Base-by-base conservation (phyloP, 1,140 invertebrate genomes). In the Leptinotarsa lineolata region DNA sequence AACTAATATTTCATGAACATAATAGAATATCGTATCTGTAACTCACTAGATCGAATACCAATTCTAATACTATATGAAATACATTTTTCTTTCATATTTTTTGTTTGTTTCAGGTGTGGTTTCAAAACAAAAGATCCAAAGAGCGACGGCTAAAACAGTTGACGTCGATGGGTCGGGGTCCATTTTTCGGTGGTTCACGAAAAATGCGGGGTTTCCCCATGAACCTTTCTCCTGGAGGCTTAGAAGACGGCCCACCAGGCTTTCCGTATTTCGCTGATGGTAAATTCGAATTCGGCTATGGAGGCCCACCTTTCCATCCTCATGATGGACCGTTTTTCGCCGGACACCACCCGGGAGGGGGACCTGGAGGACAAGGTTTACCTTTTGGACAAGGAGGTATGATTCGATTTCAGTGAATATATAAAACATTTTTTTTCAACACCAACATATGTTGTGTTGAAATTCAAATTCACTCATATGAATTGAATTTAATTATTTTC, bases 121-220 rank as follows among this genome's bases (percentile, higher is more conserved):
- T 99, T 87, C 97, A 99, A 89, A 99, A 99, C 87, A 98, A 98
- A 82, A 89, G 97, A 74, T 98, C 97, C 79, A 99, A 99, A 88
- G 96, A 98, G 87, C 89, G 97, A 74, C 91, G 97, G 77, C 90
- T 97, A 82, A 95, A 96, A 83, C 94, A 96, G 83, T 89, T 96
- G 78, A 95, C 94, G 68, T 95, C 94, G 72, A 95, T 96, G 94
- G 96, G 97, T 80, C 88, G 94, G 48, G 93, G 93, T 59, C 94
- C 93, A 16, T 96, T 95, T 87, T 95, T 95, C 88, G 93, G 93
- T 30, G 93, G 93, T 22, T 94, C 94, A 24, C 89, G 94, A 76
- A 96, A 96, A 86, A 95, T 96, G 92, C 87, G 94, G 46, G 94
- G 94, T 44, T 96, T 95, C 85, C 93, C 94, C 65, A 91, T 95